phyloP scores from a whole-genome alignment of 1,140 invertebrate genomes.

The Hirudo medicinalis region DNA sequence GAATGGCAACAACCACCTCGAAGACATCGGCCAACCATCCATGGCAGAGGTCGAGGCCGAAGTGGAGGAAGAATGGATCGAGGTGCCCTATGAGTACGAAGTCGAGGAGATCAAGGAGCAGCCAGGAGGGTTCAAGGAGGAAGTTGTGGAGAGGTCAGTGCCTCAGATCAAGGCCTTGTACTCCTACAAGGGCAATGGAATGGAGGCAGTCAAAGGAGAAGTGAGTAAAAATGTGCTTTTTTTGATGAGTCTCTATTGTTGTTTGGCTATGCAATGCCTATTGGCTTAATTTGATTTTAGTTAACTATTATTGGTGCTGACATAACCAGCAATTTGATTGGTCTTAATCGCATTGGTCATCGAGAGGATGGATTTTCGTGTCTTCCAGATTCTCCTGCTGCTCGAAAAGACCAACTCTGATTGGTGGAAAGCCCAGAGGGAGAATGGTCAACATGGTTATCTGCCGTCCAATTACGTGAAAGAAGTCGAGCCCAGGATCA shows the following conservation, averaged over 20 bases:
- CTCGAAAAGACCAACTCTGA: conserved; percentile 88
- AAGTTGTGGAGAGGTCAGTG: conserved; percentile 69
- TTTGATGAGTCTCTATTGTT: conserved; percentile 9
- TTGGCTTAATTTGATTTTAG: no score
- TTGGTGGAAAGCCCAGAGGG: conserved; percentile 93
- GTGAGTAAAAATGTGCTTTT: conserved; percentile 38
- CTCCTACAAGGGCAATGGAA: conserved; percentile 81
- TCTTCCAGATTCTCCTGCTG: conserved; percentile 62
- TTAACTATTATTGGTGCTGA: no score
- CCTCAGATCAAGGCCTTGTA: conserved; percentile 77
- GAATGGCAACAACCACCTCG: not conserved
- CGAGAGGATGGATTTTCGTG: no score
- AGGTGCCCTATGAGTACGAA: conserved; percentile 63
- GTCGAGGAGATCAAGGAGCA: conserved; percentile 68
- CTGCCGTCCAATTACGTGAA: conserved; percentile 93
- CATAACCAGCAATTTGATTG: no score
- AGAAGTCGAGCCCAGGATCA: conserved; percentile 73
- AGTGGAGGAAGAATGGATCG: conserved; percentile 42
- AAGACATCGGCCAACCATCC: not conserved
- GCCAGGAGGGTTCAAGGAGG: conserved; percentile 59
- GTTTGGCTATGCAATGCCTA: no score
- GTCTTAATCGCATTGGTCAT: no score
- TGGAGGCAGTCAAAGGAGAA: conserved; percentile 79
- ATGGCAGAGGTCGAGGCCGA: conserved; percentile 34
- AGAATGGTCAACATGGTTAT: conserved; percentile 81